Evolutionary conservation across 2,888 invertebrate species (phyloP).

Genomic region (Limnephilus rhombicus): DNA sequence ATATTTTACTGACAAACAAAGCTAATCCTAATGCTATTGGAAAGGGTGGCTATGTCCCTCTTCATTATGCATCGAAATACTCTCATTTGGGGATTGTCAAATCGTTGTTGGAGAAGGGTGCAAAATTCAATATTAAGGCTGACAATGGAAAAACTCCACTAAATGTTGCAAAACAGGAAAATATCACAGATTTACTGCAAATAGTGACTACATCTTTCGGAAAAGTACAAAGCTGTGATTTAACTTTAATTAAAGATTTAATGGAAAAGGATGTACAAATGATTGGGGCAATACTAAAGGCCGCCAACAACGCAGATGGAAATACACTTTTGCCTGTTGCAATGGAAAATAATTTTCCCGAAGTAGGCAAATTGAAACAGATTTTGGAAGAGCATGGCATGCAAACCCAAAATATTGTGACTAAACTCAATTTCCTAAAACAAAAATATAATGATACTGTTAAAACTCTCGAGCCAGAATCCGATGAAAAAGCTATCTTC

Average conservation of each 20-base stretch:
- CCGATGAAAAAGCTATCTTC: no score
- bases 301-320: background rate
- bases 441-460: no score
- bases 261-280: slow-evolving; percentile 7
- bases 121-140: slow-evolving; percentile 1
- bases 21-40: slow-evolving; percentile 23
- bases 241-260: background rate
- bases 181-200: slow-evolving; percentile 13
- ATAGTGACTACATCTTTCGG: background rate
- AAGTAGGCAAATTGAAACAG: slow-evolving; percentile 1
- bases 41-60: background rate
- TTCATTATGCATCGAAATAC: slow-evolving; percentile 10
- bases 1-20: slow-evolving; percentile 19
- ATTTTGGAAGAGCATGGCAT: background rate
- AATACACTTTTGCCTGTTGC: background rate
- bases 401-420: no score
- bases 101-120: background rate
- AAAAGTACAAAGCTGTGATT: background rate
- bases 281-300: background rate
- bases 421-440: no score
- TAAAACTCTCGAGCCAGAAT: no score
- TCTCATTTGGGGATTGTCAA: background rate
- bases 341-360: background rate
- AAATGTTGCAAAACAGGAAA: background rate
- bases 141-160: slow-evolving; percentile 8